Evolutionary conservation across 2,888 invertebrate genomes (phyloP).

Genomic region (Druceiella hillmani): DNA sequence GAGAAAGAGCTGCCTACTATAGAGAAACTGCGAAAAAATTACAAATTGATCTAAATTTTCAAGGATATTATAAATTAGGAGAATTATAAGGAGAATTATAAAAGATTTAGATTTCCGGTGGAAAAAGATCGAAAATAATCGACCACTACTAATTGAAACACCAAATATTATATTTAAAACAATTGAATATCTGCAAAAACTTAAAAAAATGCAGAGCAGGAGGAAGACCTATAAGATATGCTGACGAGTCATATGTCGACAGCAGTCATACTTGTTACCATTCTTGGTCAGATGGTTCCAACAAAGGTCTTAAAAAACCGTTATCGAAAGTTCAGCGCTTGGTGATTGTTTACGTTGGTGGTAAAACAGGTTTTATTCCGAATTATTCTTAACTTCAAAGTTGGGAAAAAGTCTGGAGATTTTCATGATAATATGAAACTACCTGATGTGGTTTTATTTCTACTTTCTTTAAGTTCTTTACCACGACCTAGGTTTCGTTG

Average conservation of each 20-base stretch:
- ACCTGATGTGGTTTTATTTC: too few species aligned
- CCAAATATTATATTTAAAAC: constrained; percentile 4
- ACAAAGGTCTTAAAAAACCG: constrained; percentile 13
- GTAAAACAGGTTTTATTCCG: neutral
- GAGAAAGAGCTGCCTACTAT: constrained; percentile 3
- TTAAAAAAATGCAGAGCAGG: constrained; percentile 1
- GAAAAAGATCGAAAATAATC: constrained; percentile 4
- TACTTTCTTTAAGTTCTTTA: too few species aligned
- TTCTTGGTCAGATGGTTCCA: constrained; percentile 2
- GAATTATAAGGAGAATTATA: neutral
- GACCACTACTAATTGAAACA: constrained; percentile 2
- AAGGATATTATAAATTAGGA: neutral
- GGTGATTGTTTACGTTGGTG: constrained; percentile 4
- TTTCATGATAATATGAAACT: too few species aligned
- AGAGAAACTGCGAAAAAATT: constrained; percentile 1
- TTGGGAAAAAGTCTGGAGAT: constrained; percentile 12
- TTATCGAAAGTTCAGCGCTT: constrained; percentile 19
- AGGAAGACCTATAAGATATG: constrained; percentile 6
- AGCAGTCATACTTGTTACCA: constrained; percentile 1
- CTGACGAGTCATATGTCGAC: constrained; percentile 8
- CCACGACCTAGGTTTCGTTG: too few species aligned
- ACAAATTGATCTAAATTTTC: constrained; percentile 1
- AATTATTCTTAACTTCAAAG: neutral
- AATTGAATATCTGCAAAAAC: constrained; percentile 1
- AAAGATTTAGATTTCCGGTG: constrained; percentile 3